Percentiles rank a stretch among this genome's conserved stretches.
Evolutionary conservation across 1,140 invertebrate species (phyloP).

Genomic region (Drosophila truncata): DNA sequence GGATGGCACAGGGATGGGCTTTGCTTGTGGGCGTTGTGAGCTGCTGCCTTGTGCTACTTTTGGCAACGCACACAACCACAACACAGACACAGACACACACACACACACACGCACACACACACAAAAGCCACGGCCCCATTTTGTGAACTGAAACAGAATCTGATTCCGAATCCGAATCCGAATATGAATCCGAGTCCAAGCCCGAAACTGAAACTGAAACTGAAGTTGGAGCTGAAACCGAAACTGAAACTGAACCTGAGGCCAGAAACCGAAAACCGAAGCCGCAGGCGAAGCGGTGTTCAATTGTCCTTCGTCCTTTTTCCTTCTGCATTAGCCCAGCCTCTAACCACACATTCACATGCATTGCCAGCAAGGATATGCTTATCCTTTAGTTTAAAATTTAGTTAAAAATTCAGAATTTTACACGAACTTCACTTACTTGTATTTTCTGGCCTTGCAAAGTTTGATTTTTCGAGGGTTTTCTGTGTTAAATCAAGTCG

Average conservation of each 20-base stretch:
- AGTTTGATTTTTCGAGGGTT: not conserved
- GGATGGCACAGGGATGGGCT: conserved; percentile 19
- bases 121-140: conserved; percentile 63
- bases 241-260: conserved; percentile 10
- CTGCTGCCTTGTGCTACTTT: conserved; percentile 78
- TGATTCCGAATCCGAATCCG: conserved; percentile 8
- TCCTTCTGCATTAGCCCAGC: conserved; percentile 16
- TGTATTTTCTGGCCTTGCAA: not conserved
- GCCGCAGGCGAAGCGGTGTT: conserved; percentile 15
- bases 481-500: not conserved
- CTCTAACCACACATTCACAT: not conserved
- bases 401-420: not conserved
- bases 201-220: conserved; percentile 7
- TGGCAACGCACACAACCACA: conserved; percentile 35
- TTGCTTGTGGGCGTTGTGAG: conserved; percentile 59
- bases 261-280: conserved; percentile 6
- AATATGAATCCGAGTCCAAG: conserved; percentile 1
- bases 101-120: conserved; percentile 28
- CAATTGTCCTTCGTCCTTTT: conserved; percentile 42
- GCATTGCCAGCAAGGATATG: not conserved
- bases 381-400: not conserved
- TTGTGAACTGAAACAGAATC: conserved; percentile 50
- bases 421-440: not conserved
- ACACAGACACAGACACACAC: conserved; percentile 4
- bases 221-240: conserved; percentile 17